phyloP scores from a whole-genome alignment of 1,140 invertebrate species.

The Anastrepha obliqua region DNA sequence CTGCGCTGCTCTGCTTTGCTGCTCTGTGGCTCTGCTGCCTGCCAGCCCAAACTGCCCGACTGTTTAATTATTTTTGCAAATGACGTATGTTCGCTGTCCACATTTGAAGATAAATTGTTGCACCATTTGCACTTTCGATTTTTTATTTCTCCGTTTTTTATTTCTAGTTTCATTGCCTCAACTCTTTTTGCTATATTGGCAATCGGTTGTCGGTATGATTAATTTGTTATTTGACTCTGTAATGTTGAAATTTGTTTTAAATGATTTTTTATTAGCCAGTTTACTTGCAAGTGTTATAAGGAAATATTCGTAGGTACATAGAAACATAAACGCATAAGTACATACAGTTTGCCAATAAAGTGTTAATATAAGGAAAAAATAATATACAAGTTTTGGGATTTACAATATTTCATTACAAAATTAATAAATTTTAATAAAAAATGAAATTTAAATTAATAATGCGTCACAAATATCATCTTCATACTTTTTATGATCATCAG shows the following conservation, averaged over 20 bases:
- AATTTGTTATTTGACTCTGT: neutral
- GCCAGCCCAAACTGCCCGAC: neutral
- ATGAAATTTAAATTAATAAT: no score
- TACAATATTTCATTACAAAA: no score
- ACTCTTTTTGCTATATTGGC: neutral
- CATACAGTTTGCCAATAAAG: neutral
- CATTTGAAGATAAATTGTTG: slow-evolving; percentile 38
- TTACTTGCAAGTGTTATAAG: neutral
- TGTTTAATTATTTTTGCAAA: slow-evolving; percentile 41
- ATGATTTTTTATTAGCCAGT: slow-evolving; percentile 25
- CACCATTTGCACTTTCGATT: slow-evolving; percentile 29
- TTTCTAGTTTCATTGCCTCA: neutral
- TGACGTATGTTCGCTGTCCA: slow-evolving; percentile 29
- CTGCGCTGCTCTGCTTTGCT: neutral
- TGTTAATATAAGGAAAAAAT: neutral
- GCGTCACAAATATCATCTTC: no score
- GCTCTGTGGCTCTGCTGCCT: neutral
- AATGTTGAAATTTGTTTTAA: slow-evolving; percentile 35
- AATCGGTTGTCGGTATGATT: slow-evolving; percentile 30
- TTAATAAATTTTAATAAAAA: no score
- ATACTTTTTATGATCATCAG: no score
- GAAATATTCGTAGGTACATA: neutral
- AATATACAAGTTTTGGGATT: no score
- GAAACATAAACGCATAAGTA: neutral
- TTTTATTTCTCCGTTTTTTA: neutral